These are phyloP conservation scores for Meganola albula DNA, from an alignment of 2,888 invertebrate species.

Conservation along the genomic window DNA sequence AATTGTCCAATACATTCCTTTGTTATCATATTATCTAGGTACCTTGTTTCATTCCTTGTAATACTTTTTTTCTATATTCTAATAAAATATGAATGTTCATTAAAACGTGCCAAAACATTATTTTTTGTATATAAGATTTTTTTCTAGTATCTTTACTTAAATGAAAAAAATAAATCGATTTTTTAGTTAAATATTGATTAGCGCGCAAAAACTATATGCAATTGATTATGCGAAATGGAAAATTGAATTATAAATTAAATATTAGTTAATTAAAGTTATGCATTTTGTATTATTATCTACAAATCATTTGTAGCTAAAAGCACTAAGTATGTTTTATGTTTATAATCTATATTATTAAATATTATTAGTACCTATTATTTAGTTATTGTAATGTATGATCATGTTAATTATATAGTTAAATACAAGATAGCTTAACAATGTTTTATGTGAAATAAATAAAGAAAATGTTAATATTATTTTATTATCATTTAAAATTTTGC, in stretches of 20 bases:
- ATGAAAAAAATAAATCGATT: conserved; percentile 6
- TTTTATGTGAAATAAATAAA: conserved; percentile 61
- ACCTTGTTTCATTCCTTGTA: background rate
- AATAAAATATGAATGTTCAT: no score
- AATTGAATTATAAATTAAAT: conserved; percentile 13
- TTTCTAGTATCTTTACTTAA: conserved; percentile 18
- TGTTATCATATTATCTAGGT: conserved; percentile 2
- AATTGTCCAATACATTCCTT: no score
- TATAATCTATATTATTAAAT: conserved; percentile 15
- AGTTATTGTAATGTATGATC: conserved; percentile 37
- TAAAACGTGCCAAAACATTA: conserved; percentile 24
- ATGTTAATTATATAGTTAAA: conserved; percentile 47
- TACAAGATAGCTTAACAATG: conserved; percentile 51
- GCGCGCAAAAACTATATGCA: no score
- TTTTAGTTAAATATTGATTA: no score
- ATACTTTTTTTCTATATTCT: background rate
- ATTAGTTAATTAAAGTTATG: conserved; percentile 22
- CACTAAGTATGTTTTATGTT: conserved; percentile 14
- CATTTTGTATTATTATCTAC: conserved; percentile 18
- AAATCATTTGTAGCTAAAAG: conserved; percentile 38
- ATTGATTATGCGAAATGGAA: no score
- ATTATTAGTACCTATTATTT: conserved; percentile 27
- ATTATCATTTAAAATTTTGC: no score
- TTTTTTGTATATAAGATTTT: conserved; percentile 17
- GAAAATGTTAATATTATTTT: conserved; percentile 31